Base-by-base conservation (phyloP, 2,888 invertebrate species). In the Subacronicta megacephala region DNA sequence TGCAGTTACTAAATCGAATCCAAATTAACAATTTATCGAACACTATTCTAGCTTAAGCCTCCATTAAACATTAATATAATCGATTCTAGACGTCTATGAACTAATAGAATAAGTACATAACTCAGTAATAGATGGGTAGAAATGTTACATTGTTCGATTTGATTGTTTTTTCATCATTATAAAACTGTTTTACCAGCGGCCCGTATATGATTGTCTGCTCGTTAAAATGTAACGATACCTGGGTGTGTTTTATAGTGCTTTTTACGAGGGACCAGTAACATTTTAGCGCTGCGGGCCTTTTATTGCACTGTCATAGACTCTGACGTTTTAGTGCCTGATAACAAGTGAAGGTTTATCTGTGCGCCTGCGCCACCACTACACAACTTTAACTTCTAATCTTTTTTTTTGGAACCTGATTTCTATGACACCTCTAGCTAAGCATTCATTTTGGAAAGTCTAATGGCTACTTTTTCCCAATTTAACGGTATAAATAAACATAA, bases 231-330 rank as follows among this genome's bases (percentile, higher is more conserved):
- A 90, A 90, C 90, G 87, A 90, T 90, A 84, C 81, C 83, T 81
- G 87, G 86, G 87, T 84, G 87, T 87, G 88, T 92, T 90, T 92
- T 93, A 93, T 92, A 87, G 85, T 90, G 78, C 75, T 65, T 88
- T 93, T 93, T 93, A 93, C 87, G 93, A 87, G 83, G 78, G 85
- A 87, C 83, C 87, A 90, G 89, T 89, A 87, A 93, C 93, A 90
- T 92, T 93, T 93, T 93, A 93, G 93, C 92, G 91, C 90, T 93
- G 94, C 93, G 93, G 93, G 93, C 88, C 66, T 82, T 93, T 93
- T 93, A 93, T 90, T 85, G 80, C 88, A 78, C 84, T 89, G 88
- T 89, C 92, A 90, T 93, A 93, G 92, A 89, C 83, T 83, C 85
- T 85, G 82, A 83, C 83, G 88, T 88, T 92, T 93, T 92, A 93